Evolutionary conservation across 2,113 vertebrate species (phyloP), one percentile per base, ranked within the genome.

Genomic region (Caranx melampygus): DNA sequence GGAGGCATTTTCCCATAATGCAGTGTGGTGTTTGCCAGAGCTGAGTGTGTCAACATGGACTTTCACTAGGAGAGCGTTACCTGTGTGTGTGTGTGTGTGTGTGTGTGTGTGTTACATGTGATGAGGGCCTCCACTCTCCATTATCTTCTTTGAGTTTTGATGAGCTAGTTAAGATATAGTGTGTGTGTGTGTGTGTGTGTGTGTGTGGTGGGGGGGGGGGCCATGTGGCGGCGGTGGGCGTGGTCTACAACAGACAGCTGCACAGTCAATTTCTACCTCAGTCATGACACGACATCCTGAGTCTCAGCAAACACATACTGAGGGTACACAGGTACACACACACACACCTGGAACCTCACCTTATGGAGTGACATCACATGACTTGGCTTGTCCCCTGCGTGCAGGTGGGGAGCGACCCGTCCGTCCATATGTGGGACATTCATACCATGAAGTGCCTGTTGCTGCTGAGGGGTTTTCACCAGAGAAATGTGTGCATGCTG

Each of bases 381-480:
- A 37, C 37, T 37, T 3, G 37, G 37, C 40, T 10, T 42, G 40
- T 42, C 9, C 10, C 6, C 40, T 75, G 72, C 78, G 66, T 72
- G 16, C 88, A 97, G 98, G 95, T 99, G 89, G 98, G 98, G 76
- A 95, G 98, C 91, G 97, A 99, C 90, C 96, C 97, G 57, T 94
- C 97, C 55, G 91, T 99, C 89, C 98, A 99, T 4, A 92, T 99
- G 20, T 99, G 98, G 98, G 98, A 99, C 88, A 92, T 97, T 6
- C 97, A 99, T 80, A 97, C 96, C 0, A 93, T 99, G 67, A 98
- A 96, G 88, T 99, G 97, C 89, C 91, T 99, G 51, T 98, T 97
- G 0, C 35, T 99, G 33, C 93, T 99, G 80, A 98, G 94, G 91
- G 97, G 98, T 26, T 96, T 97, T 44, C 98, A 99, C 77, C 96